phyloP scores from a whole-genome alignment of 2,113 vertebrate species.

The Rostratula benghalensis region DNA sequence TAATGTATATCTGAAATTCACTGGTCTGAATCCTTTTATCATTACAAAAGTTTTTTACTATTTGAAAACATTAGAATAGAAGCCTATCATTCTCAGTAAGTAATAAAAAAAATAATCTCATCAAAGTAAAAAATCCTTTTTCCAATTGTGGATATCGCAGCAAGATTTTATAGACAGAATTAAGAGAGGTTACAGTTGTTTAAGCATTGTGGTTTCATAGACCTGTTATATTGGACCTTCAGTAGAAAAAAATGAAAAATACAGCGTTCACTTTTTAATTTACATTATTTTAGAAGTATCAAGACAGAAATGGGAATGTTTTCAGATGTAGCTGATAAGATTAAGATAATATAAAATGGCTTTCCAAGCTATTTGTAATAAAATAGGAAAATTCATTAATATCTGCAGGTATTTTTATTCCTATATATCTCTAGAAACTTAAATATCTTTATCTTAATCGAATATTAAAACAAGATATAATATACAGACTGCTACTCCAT shows the following conservation, averaged over 20 bases:
- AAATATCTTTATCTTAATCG: neutral
- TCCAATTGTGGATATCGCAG: constrained; percentile 15
- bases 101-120: constrained; percentile 51
- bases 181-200: neutral
- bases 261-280: neutral
- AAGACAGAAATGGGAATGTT: neutral
- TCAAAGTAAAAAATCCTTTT: constrained; percentile 37
- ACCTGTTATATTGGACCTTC: neutral
- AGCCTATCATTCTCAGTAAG: neutral
- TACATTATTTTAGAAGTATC: neutral
- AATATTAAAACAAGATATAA: neutral
- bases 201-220: neutral
- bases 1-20: neutral
- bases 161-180: constrained; percentile 11
- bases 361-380: neutral
- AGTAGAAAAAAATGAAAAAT: neutral
- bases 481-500: neutral
- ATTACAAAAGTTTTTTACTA: neutral
- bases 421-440: neutral
- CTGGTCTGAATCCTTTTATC: constrained; percentile 29
- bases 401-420: neutral
- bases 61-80: neutral
- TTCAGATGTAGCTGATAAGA: neutral
- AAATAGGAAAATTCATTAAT: neutral
- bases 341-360: neutral